Conservation (phyloP, 2,888 invertebrate genomes). For the Eueremaeus valkanovi region DNA sequence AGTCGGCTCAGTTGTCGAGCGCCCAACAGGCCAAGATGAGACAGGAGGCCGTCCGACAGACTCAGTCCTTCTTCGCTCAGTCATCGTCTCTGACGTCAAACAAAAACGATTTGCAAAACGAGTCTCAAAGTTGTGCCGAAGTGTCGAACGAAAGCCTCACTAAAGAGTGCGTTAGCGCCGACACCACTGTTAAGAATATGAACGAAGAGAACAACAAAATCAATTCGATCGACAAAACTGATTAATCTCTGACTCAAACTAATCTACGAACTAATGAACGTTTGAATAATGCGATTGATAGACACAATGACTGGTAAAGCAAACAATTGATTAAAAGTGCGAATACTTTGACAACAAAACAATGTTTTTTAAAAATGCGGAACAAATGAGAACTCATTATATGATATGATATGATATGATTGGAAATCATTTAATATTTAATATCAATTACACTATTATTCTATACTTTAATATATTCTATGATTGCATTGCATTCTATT, state of each 20-base stretch:
- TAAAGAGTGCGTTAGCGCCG: not conserved
- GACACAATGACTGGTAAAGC: not conserved
- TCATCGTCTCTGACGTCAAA: not conserved
- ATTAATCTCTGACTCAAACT: too few relatives aligned
- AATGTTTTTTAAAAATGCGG: not conserved
- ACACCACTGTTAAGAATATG: not conserved
- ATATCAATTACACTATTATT: too few relatives aligned
- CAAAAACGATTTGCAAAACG: slow-evolving; percentile 9
- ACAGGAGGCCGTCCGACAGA: slow-evolving; percentile 48
- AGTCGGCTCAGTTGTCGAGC: slow-evolving; percentile 44
- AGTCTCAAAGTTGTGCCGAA: slow-evolving; percentile 21
- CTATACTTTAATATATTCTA: too few relatives aligned
- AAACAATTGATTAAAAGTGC: not conserved
- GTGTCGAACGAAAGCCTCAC: not conserved
- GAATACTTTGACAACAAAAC: slow-evolving; percentile 2
- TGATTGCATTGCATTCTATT: not conserved
- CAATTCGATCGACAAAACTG: slow-evolving; percentile 11
- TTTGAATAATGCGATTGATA: not conserved
- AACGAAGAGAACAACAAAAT: not conserved
- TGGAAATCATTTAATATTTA: too few relatives aligned
- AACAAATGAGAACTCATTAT: not conserved
- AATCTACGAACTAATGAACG: not conserved
- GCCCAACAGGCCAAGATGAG: slow-evolving; percentile 48
- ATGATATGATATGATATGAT: too few relatives aligned
- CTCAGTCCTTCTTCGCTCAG: slow-evolving; percentile 48